Evolutionary conservation across 1,140 invertebrate genomes (phyloP), one percentile per base, ranked within the genome.

Genomic region (Trypoxylus dichotomus): DNA sequence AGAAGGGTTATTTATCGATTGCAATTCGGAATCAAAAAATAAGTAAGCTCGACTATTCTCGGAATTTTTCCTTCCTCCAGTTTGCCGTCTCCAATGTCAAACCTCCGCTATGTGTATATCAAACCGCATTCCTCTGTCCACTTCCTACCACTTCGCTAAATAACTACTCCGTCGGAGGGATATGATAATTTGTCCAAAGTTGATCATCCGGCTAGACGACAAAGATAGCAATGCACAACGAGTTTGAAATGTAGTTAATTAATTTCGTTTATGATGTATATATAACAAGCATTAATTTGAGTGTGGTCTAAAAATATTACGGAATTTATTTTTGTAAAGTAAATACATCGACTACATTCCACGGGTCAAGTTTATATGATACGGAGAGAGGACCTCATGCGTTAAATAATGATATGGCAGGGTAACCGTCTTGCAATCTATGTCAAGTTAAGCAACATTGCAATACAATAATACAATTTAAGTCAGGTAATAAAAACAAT

Each of bases 41-140:
- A 68, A 54, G 47, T 19, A 3, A 54, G 47, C 11, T 54, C 3
- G 47, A n/a, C 47, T 41, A 41, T 74, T 74, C 72, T 37, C 19
- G 72, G 72, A 74, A 74, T 13, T 74, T 68, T 68, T 68, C 47
- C 27, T 2, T 68, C 60, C 63, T 71, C 63, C 63, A 24, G 27
- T 24, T 37, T 42, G 72, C 3, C 25, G 27, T 29, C 43, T n/a
- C 13, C n/a, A 54, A 13, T 54, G 74, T 58, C 74, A 43, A 54
- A 54, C 74, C 74, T 54, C 41, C 74, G 74, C 74, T 27, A 29
- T 75, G 74, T 42, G 42, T 75, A 75, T 54, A 75, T 75, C 41
- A 54, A 75, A 75, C 74, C 43, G 42, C 74, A 75, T 75, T 75
- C 42, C 74, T 3, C 10, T 19, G 41, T 21, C 24, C 72, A 74